Conservation (phyloP, 2,113 vertebrate species). For the Plotosus lineatus region DNA sequence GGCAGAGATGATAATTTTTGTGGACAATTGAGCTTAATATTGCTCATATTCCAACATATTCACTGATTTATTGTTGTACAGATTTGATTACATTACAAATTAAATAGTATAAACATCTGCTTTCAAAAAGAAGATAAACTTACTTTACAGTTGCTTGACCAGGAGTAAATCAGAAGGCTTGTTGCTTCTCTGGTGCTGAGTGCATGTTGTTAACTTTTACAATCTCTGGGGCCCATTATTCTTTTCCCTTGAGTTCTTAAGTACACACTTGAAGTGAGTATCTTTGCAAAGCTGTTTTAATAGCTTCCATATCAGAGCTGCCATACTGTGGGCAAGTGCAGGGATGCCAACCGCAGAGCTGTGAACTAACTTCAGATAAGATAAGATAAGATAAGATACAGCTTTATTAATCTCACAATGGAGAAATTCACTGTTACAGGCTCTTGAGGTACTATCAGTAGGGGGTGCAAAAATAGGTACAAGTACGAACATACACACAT, state of each 20-base stretch:
- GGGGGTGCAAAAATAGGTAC: no score
- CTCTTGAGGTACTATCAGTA: no score
- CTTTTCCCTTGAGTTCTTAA: background rate
- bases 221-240: background rate
- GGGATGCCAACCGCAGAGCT: background rate
- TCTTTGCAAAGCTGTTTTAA: slow-evolving; percentile 31
- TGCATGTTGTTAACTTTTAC: slow-evolving; percentile 8
- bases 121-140: background rate
- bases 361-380: slow-evolving; percentile 12
- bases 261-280: background rate
- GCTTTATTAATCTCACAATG: no score
- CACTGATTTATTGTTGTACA: background rate
- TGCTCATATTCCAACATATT: background rate
- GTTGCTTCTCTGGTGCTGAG: slow-evolving; percentile 30
- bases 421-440: no score
- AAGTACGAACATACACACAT: no score
- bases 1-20: background rate
- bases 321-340: background rate
- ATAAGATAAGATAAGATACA: no score
- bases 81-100: no score
- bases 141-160: background rate
- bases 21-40: background rate
- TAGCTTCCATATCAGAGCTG: slow-evolving; percentile 29
- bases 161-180: background rate
- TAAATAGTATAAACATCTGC: background rate